Conservation (phyloP, 1,140 invertebrate genomes). For the Piezodorus guildinii region DNA sequence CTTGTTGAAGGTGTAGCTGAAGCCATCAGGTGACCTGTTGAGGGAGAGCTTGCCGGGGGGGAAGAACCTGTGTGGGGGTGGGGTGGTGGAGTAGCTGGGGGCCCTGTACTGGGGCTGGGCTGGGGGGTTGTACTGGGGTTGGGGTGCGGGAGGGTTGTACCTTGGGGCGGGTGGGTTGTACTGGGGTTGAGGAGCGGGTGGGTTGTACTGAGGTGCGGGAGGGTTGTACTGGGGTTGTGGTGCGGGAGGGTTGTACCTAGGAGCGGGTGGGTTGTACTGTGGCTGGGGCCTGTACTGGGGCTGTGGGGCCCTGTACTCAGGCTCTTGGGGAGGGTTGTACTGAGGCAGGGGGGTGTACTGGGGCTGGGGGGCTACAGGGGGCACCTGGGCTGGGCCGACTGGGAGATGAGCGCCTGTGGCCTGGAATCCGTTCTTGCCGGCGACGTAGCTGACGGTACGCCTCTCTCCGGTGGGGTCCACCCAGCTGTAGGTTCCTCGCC, state of each 20-base stretch:
- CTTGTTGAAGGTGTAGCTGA: slow-evolving; percentile 68
- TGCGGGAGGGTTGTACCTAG: slow-evolving; percentile 28
- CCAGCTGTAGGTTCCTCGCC: slow-evolving; percentile 73
- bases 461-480: slow-evolving; percentile 70
- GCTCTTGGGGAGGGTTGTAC: slow-evolving; percentile 19
- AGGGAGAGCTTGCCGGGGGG: slow-evolving; percentile 70
- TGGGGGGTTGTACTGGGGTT: slow-evolving; percentile 37
- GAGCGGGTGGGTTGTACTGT: slow-evolving; percentile 45
- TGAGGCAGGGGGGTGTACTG: slow-evolving; percentile 29
- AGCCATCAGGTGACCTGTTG: slow-evolving; percentile 72
- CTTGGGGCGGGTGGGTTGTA: slow-evolving; percentile 16
- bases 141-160: slow-evolving; percentile 35
- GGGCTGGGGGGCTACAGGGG: slow-evolving; percentile 30
- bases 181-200: slow-evolving; percentile 17
- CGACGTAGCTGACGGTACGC: slow-evolving; percentile 65
- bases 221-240: slow-evolving; percentile 36
- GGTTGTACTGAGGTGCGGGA: slow-evolving; percentile 39
- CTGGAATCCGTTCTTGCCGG: slow-evolving; percentile 64
- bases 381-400: slow-evolving; percentile 46
- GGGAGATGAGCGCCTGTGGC: slow-evolving; percentile 69
- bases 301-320: slow-evolving; percentile 7
- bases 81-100: slow-evolving; percentile 40
- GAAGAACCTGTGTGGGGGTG: slow-evolving; percentile 56
- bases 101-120: slow-evolving; percentile 28
- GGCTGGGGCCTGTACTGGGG: slow-evolving; percentile 30